Conservation (phyloP, 2,888 invertebrate species). For the Eubasilissa splendida region DNA sequence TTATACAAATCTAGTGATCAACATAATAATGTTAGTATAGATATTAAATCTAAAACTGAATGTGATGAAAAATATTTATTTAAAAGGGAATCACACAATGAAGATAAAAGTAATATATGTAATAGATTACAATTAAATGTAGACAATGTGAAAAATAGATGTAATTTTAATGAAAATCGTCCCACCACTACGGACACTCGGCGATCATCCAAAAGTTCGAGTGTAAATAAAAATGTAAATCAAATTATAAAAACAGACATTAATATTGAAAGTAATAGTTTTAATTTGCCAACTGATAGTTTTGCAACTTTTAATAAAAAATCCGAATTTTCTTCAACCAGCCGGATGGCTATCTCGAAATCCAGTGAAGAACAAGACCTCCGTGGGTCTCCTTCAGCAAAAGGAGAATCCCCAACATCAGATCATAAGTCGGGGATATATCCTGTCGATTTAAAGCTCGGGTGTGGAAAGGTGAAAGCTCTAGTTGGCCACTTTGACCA, state of each 20-base stretch:
- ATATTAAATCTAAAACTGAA: neutral
- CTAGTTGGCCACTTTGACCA: constrained; percentile 80
- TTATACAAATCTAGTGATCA: neutral
- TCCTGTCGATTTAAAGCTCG: constrained; percentile 79
- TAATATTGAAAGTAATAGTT: neutral
- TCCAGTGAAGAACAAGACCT: constrained; percentile 3
- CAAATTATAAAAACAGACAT: neutral
- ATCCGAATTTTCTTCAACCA: neutral
- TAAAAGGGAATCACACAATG: constrained; percentile 19
- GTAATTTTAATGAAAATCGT: constrained; percentile 8
- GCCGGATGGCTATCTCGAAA: neutral
- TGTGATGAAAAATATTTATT: constrained; percentile 24
- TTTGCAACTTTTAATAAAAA: constrained; percentile 1
- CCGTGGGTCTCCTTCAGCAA: neutral
- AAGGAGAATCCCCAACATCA: neutral
- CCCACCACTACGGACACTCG: neutral
- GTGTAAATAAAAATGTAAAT: neutral
- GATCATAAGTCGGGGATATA: constrained; percentile 72
- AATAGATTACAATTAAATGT: constrained; percentile 23
- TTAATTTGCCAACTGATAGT: neutral
- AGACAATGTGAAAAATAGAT: constrained; percentile 12
- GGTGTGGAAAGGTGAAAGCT: constrained; percentile 80
- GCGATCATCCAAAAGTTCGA: neutral
- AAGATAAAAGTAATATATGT: constrained; percentile 1
- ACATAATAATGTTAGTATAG: constrained; percentile 13